These are phyloP conservation scores for Blomia tropicalis DNA, from an alignment of 2,888 invertebrate genomes.

Conservation along the genomic window DNA sequence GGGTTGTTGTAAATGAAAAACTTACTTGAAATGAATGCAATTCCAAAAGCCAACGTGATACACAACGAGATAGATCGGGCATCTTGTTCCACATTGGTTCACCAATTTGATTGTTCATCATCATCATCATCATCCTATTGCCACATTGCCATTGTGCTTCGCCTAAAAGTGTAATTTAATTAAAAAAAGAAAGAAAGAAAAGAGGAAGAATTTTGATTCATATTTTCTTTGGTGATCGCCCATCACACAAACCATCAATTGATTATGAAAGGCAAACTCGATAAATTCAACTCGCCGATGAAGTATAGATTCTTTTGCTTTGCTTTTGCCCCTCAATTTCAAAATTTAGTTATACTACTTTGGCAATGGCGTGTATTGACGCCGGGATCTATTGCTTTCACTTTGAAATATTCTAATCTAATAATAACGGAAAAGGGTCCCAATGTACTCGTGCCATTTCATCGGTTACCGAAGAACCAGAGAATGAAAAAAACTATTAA, in stretches of 20 bases:
- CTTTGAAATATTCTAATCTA: not conserved
- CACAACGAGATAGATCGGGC: conserved; percentile 11
- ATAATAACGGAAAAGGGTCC: not conserved
- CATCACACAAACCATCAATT: no score
- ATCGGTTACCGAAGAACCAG: not conserved
- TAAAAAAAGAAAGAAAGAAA: no score
- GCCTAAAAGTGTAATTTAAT: conserved; percentile 9
- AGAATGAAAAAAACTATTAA: no score
- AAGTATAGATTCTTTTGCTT: no score
- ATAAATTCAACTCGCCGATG: no score
- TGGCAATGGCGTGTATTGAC: not conserved
- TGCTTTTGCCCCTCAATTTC: not conserved
- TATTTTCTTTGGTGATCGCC: no score
- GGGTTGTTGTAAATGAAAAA: not conserved
- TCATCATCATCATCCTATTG: no score
- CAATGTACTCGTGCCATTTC: not conserved
- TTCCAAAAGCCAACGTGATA: conserved; percentile 10
- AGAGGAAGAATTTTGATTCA: no score
- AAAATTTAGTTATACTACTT: no score
- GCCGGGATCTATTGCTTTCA: no score
- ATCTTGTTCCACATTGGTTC: conserved; percentile 2
- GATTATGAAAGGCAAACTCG: no score
- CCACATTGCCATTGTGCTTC: conserved; percentile 10
- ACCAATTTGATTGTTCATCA: not conserved
- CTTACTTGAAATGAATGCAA: conserved; percentile 12